Evolutionary conservation across 2,888 invertebrate species (phyloP), one percentile per base, ranked within the genome.

Genomic region (Cyrtodaria siliqua): DNA sequence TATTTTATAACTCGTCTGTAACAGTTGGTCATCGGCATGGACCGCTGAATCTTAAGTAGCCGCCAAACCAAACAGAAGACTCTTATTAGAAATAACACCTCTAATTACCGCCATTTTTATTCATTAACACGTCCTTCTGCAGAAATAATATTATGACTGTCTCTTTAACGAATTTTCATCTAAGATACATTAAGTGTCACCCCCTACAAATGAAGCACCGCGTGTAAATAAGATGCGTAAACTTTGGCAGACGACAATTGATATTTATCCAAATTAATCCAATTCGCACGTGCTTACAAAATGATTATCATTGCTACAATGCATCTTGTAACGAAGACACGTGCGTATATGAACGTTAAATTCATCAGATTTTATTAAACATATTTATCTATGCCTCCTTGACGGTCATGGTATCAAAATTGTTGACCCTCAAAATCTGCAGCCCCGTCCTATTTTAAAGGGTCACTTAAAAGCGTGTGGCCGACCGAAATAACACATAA

Each of bases 11-110:
- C 9, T 49, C 49, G 26, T 56, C 50, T 33, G 33, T 40, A 66
- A 61, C 79, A 80, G 63, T 80, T 80, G 79, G 79, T 72, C 79
- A 80, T 60, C 62, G 53, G 52, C 50, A 49, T 50, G 79, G 66
- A 64, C 62, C 60, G 49, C 27, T 33, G 53, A 40, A 50, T 61
- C 55, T 64, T 62, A 72, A 80, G 75, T 61, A 61, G 63, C 53
- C 61, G 75, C 42, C 44, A 72, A 63, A 66, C 42, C 52, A 26
- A 33, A 53, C 26, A 29, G n/a, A 49, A 60, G 76, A 57, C 75
- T 44, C 62, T 62, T 57, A 23, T 53, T 57, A 23, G 53, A 24
- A 44, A 33, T 60, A 40, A 76, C 72, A 72, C 75, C 75, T 80
- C 62, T 80, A 80, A 80, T 80, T 80, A 72, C 55, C n/a, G 53